Evolutionary conservation across 2,888 invertebrate genomes (phyloP), one percentile per base, ranked within the genome.

Genomic region (Galerucella pusilla): DNA sequence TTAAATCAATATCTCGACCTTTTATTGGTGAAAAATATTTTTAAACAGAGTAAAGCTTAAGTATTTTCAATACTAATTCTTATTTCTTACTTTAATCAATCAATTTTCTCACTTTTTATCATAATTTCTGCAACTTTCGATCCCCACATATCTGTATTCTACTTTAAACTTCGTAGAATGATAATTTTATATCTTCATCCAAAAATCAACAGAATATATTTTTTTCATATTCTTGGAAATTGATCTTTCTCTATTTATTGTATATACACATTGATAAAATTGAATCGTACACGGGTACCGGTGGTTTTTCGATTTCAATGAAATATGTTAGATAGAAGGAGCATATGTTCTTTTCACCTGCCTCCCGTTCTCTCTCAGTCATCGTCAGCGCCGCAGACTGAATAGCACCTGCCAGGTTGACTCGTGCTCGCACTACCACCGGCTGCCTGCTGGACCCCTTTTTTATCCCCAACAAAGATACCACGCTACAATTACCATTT

Each of bases 261-360:
- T 61, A 61, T 20, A 20, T 68, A 63, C 71, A 67, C 71, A 66
- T 68, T 73, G 76, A 76, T 76, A 76, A 71, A 73, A 75, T 75
- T 73, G 67, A 74, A 70, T 66, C 67, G 71, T 80, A 85, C 85
- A 85, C 85, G 83, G 84, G 85, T 80, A 83, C 81, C 82, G 84
- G 85, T 85, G 85, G 84, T 85, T 86, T 84, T 84, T 80, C 80
- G 61, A 75, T 77, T 79, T 75, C 75, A 80, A 74, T 75, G 80
- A 80, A 79, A 80, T 78, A 77, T 81, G 84, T 84, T 85, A 85
- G 85, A 85, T 85, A 85, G 80, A 84, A 79, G 80, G 78, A 84
- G 82, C 85, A 85, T 85, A 85, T 85, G 85, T 85, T 72, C 57
- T 54, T 65, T 65, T 71, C 71, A 71, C 71, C 71, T 65, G 70